Base-by-base conservation (phyloP, 2,888 invertebrate species). In the Timema podura region DNA sequence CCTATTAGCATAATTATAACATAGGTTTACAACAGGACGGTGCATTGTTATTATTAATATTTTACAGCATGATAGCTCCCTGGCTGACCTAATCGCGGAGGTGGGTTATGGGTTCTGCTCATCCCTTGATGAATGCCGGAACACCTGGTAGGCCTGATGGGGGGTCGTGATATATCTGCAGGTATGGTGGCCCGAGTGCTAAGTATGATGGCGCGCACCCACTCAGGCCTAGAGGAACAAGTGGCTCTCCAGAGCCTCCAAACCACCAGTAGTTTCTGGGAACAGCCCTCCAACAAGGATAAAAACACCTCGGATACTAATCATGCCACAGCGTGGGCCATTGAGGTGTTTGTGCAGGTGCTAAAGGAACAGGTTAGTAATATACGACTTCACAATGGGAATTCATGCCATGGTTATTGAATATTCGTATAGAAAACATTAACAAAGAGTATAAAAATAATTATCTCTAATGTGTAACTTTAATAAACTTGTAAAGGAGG, bases 271-370 rank as follows among this genome's bases (percentile, higher is more conserved):
- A 72, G 51, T 47, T 72, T 73, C 49, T 71, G 70, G 74, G 77
- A 79, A 15, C 84, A 82, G 57, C 83, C 85, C 9, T 83, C 84
- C 70, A 78, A 82, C n/a, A 85, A 86, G 75, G 87, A 88, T 73
- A 87, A 87, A 59, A 76, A 80, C 71, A 9, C 70, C 69, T n/a
- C 74, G 71, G 72, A 73, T 69, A 51, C 71, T 68, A 68, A 65
- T 73, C 30, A 73, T 73, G 86, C 81, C 80, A 88, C 79, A 57
- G 86, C 91, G 5, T 98, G 98, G 98, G 96, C 96, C 80, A 89
- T 95, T 11, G 97, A 98, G 79, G 88, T 95, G 69, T 96, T 98
- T 79, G 91, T 96, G 57, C 93, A 94, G 80, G 90, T 93, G n/a
- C 82, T 96, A 46, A 94, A 95, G 80, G 96, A 97, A 80, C 83